Evolutionary conservation across 53 echinoderm and acorn worm species (phyloP), one percentile per base, ranked within the genome.

Genomic region (Mesocentrotus franciscanus): DNA sequence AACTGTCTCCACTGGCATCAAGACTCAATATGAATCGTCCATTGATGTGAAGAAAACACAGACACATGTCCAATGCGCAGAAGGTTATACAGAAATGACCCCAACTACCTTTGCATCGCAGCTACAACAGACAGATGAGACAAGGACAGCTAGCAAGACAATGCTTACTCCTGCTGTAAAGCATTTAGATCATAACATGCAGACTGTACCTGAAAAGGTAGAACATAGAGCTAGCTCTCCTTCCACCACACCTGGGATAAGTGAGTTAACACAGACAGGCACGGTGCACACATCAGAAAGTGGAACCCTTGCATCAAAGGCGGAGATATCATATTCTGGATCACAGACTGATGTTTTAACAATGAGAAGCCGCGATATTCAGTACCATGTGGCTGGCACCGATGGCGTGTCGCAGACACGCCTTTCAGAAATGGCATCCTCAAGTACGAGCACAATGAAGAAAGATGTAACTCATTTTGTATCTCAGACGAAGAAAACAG

Each of bases 1-100:
- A 85, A 27, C 2, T 11, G 55, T 26, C 9, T 11, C 42, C 22
- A 13, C 58, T 1, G 87, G 87, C 11, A 85, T 29, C 62, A 85
- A 85, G 36, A 85, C 95, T 12, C 95, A 94, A 36, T 94, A 87
- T 49, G 95, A 94, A 61, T 94, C 66, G 9, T 26, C 27, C 26
- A 24, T 15, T 13, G 55, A 85, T 42, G 27, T 68, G 2, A 94
- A 66, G 71, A 61, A 64, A 27, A 94, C 87, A n/a, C 95, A 94
- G 71, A 94, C 87, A 35, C 22, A 14, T 13, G 1, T 61, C 27
- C 33, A 66, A 1, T n/a, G 6, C 10, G 56, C 36, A 7, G 95
- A 94, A 27, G n/a, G 66, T 64, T 87, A 42, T 66, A 94, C 95
- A 66, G 66, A 85, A n/a, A 94, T 85, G 95, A 66, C 4, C 20